Conservation (phyloP, 1,140 invertebrate genomes). For the Conus ventricosus region DNA sequence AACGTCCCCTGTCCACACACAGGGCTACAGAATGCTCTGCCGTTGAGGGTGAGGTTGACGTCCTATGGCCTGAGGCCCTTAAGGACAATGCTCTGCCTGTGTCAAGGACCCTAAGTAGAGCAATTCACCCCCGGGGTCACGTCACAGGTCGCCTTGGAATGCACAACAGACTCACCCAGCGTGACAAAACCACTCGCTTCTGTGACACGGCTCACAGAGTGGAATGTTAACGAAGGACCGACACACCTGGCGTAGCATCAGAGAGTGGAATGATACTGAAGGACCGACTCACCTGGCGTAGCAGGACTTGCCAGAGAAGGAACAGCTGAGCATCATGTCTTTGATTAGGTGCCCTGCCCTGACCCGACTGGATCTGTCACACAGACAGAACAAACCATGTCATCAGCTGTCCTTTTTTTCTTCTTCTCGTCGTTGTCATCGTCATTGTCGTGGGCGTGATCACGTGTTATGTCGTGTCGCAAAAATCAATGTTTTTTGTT, state of each 20-base stretch:
- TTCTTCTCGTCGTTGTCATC: neutral
- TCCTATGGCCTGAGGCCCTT: neutral
- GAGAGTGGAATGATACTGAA: neutral
- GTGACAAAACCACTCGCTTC: too few relatives aligned
- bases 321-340: conserved; percentile 8
- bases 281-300: neutral
- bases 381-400: neutral
- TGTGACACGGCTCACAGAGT: too few relatives aligned
- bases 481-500: neutral
- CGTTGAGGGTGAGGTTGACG: neutral
- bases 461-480: neutral
- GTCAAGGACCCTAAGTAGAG: too few relatives aligned
- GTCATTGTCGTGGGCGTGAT: neutral
- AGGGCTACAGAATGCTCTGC: too few relatives aligned
- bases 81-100: too few relatives aligned
- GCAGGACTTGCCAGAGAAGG: neutral
- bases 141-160: too few relatives aligned
- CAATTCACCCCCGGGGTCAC: too few relatives aligned
- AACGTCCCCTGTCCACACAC: too few relatives aligned
- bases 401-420: neutral
- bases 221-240: too few relatives aligned
- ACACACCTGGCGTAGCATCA: too few relatives aligned
- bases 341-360: neutral
- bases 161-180: too few relatives aligned
- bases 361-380: neutral